Conservation (phyloP, 2,113 vertebrate genomes). For the Rhizomys pruinosus region DNA sequence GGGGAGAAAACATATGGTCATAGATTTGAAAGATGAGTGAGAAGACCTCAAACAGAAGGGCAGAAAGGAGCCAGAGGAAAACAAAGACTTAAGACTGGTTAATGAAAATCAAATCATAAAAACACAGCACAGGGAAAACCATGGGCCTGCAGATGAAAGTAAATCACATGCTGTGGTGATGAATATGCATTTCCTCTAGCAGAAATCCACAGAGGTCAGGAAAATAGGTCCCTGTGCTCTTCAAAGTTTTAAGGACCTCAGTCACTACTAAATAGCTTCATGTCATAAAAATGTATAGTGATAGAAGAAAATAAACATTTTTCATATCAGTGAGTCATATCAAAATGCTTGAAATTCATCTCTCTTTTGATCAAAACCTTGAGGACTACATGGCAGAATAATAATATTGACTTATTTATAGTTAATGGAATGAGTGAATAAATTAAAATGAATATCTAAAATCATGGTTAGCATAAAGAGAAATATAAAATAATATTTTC, state of each 20-base stretch:
- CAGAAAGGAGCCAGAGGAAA: not conserved
- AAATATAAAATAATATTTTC: not conserved
- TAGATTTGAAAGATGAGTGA: not conserved
- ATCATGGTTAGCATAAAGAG: not conserved
- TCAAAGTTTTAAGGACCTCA: not conserved
- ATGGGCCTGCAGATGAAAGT: not conserved
- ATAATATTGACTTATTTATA: not conserved
- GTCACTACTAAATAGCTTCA: not conserved
- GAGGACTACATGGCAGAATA: not conserved
- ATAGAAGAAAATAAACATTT: conserved; percentile 14
- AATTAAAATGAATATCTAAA: not conserved
- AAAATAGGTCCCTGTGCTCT: not conserved
- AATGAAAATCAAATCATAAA: not conserved
- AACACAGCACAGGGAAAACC: not conserved
- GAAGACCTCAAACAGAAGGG: not conserved
- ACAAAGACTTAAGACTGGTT: not conserved
- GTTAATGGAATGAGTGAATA: conserved; percentile 3
- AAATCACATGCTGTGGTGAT: not conserved
- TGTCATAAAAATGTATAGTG: not conserved
- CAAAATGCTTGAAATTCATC: not conserved
- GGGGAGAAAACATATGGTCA: not conserved
- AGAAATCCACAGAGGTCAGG: not conserved
- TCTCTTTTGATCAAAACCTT: not conserved
- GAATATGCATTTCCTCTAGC: not conserved
- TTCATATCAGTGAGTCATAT: not conserved